A percentile compares a stretch with the other conserved stretches of the same genome.
Conservation (phyloP, 2,888 invertebrate genomes). For the Microdon myrmicae region DNA sequence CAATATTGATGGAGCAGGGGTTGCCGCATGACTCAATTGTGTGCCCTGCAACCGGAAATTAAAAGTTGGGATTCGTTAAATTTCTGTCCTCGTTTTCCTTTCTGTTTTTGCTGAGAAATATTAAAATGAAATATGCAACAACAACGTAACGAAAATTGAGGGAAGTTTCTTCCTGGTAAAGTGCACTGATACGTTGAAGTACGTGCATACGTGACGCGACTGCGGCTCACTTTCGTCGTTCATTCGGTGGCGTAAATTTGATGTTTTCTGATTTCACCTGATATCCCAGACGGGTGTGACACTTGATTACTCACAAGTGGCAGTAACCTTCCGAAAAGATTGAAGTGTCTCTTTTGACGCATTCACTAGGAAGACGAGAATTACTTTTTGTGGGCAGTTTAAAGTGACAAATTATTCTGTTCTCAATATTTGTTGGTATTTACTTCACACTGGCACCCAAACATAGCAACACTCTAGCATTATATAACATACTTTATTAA, state of each 20-base stretch:
- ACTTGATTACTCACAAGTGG: constrained; percentile 4
- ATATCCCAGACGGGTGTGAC: constrained; percentile 28
- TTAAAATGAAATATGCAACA: constrained; percentile 11
- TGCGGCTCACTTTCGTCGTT: constrained; percentile 18
- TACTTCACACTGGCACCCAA: too few species aligned
- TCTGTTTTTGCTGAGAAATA: constrained; percentile 24
- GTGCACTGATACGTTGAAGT: constrained; percentile 31
- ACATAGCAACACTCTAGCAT: too few species aligned
- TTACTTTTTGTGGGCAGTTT: too few species aligned
- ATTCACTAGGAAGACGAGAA: too few species aligned
- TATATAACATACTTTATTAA: too few species aligned
- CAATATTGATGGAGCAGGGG: too few species aligned
- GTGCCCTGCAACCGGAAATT: constrained; percentile 43
- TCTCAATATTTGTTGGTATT: too few species aligned
- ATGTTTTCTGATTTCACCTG: constrained; percentile 41
- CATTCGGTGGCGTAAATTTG: constrained; percentile 15
- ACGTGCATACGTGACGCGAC: constrained; percentile 3
- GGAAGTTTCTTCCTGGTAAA: constrained; percentile 9
- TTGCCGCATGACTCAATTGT: constrained; percentile 19
- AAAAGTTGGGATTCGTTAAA: constrained; percentile 41
- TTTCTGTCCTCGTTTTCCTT: too few species aligned
- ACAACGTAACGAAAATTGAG: constrained; percentile 1
- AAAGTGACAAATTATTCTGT: too few species aligned
- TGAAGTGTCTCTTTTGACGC: too few species aligned
- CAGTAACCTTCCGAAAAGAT: too few species aligned